Evolutionary conservation across 2,888 invertebrate species (phyloP).

Genomic region (Camptogramma bilineatum): DNA sequence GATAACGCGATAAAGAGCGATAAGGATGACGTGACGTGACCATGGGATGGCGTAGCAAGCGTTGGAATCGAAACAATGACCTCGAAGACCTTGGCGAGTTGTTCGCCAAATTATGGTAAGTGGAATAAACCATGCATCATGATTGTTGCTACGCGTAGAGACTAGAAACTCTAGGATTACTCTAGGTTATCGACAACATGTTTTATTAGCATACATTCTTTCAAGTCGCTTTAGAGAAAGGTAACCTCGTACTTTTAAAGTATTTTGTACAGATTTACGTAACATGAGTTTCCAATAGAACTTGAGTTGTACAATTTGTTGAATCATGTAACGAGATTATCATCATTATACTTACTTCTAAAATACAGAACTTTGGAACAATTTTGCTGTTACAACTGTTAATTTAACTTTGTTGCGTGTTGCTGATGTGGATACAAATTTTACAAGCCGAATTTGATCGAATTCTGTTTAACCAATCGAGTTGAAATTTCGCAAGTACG

Average conservation of each 20-base stretch:
- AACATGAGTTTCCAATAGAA: slow-evolving; percentile 10
- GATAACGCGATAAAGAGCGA: slow-evolving; percentile 41
- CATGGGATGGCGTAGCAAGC: slow-evolving; percentile 57
- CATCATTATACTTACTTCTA: background rate
- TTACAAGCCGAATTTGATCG: background rate
- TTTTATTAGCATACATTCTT: slow-evolving; percentile 20
- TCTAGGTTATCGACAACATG: slow-evolving; percentile 5
- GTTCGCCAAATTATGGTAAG: slow-evolving; percentile 58
- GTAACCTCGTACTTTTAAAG: slow-evolving; percentile 12
- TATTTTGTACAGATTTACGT: slow-evolving; percentile 17
- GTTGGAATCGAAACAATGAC: slow-evolving; percentile 59
- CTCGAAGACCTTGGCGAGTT: slow-evolving; percentile 60
- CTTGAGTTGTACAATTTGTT: slow-evolving; percentile 2
- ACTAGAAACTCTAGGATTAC: slow-evolving; percentile 9
- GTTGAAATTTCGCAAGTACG: background rate
- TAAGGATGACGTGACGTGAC: slow-evolving; percentile 41
- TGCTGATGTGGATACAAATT: background rate
- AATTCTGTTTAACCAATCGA: background rate
- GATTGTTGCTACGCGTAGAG: slow-evolving; percentile 23
- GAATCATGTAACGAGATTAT: background rate
- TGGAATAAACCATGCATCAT: slow-evolving; percentile 51
- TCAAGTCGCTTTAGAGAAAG: slow-evolving; percentile 15
- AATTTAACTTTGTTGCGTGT: background rate
- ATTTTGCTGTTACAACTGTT: background rate
- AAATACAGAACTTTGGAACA: background rate